A percentile compares a stretch with the other conserved stretches of the same genome.
phyloP scores from a whole-genome alignment of 1,140 invertebrate species.

The Chironomus tepperi region DNA sequence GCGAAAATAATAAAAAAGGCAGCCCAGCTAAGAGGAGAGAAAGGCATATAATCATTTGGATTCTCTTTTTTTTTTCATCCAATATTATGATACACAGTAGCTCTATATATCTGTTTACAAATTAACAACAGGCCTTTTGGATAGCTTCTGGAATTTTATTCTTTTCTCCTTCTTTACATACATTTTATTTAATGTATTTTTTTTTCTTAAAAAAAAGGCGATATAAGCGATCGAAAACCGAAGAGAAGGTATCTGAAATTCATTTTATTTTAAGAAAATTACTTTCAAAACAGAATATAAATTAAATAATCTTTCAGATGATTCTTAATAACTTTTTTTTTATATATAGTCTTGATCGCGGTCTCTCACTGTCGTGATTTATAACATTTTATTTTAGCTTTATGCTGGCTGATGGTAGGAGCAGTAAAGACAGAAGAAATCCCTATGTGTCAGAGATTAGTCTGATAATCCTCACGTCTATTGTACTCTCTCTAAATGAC shows the following conservation, averaged over 20 bases:
- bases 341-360: neutral
- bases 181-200: neutral
- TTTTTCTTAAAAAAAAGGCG: neutral
- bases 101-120: conserved; percentile 16
- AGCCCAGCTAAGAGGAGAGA: neutral
- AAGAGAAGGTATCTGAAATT: too few species aligned
- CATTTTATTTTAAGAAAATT: neutral
- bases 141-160: conserved; percentile 15
- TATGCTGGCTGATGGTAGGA: neutral
- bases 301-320: neutral
- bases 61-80: neutral
- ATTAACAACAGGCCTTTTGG: conserved; percentile 20
- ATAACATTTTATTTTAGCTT: neutral
- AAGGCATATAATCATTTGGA: conserved; percentile 8
- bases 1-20: neutral
- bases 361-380: neutral
- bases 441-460: neutral
- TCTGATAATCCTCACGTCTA: too few species aligned
- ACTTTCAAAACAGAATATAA: conserved; percentile 1
- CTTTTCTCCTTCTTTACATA: neutral
- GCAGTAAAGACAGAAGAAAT: neutral
- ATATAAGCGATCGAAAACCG: too few species aligned
- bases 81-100: conserved; percentile 20
- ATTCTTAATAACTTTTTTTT: conserved; percentile 10
- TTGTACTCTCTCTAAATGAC: too few species aligned